Evolutionary conservation across 2,113 vertebrate species (phyloP), one percentile per base, ranked within the genome.

Genomic region (Petrocephalus microphthalmus): DNA sequence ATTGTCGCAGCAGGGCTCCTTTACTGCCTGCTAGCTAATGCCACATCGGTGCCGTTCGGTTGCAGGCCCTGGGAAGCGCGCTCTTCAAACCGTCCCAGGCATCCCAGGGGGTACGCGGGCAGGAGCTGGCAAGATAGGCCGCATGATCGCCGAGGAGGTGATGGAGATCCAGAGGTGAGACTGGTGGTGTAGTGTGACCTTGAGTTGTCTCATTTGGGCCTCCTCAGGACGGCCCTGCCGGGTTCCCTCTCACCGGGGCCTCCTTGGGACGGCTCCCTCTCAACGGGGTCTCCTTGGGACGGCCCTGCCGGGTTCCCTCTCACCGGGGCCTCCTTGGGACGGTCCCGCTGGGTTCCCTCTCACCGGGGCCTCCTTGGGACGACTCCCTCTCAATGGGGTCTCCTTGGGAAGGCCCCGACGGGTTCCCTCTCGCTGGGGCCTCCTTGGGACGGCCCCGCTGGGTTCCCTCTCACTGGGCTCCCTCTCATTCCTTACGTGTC

Each of bases 131-230:
- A 99, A 99, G 95, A 99, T 99, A 71, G 98, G 98, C 29, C 97
- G 98, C 88, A 99, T 99, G 97, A 99, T 99, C 84, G 98, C 98
- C 10, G 98, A 99, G 91, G 98, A 99, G 92, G 97, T 99, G 93
- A 99, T 99, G 98, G 98, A 99, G 94, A 98, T 98, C 91, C 98
- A 99, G 94, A 98, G 98, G 98, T 98, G 89, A 96, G 94, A 90
- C 20, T 1, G 5, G 49, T 53, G 17, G 0, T 49, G 45, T 15
- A 8, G 17, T 25, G 22, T 67, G 60, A 67, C 4, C n/a, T 25
- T 29, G 60, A n/a, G 15, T 42, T 42, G 13, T 42, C 60, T 67
- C 11, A 3, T 8, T 25, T 6, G 7, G 20, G 6, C 56, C 22
- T 60, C 56, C 20, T 57, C 1, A 22, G 60, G 22, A 64, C 2